Percentiles rank a stretch among this genome's conserved stretches.
phyloP scores from a whole-genome alignment of 2,888 invertebrate species.

The Apamea epomidion region DNA sequence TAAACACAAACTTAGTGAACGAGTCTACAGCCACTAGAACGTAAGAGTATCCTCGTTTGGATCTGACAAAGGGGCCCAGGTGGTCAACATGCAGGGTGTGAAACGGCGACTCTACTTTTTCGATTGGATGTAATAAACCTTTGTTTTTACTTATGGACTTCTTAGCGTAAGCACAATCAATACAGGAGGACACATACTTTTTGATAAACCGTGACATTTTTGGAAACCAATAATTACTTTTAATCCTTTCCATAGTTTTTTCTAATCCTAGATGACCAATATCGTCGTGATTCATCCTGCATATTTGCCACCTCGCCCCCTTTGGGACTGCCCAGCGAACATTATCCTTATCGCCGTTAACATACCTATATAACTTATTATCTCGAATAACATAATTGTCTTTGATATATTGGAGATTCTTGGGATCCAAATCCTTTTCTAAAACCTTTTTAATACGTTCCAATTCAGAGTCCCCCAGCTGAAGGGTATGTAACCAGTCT shows the following conservation, averaged over 20 bases:
- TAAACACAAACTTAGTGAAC: slow-evolving; percentile 1
- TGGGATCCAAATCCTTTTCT: background rate
- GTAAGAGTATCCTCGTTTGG: slow-evolving; percentile 9
- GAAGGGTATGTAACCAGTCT: slow-evolving; percentile 3
- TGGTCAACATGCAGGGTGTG: background rate
- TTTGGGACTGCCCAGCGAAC: slow-evolving; percentile 12
- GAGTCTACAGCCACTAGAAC: background rate
- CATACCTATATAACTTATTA: too few species aligned
- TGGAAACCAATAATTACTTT: slow-evolving; percentile 1
- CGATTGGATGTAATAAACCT: background rate
- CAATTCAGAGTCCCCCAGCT: background rate
- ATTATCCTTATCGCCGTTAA: background rate
- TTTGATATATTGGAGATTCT: background rate
- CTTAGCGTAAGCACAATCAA: slow-evolving; percentile 12
- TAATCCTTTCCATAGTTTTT: too few species aligned
- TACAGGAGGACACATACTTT: background rate
- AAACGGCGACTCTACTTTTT: background rate
- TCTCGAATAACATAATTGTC: background rate
- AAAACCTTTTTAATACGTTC: background rate
- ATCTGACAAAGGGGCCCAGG: slow-evolving; percentile 5
- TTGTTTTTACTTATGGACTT: background rate
- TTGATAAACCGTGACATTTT: slow-evolving; percentile 10
- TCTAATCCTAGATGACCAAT: too few species aligned
- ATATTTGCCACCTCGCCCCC: background rate
- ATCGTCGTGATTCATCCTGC: too few species aligned